Conservation (phyloP, 2,113 vertebrate species). For the Tragelaphus imberbis region DNA sequence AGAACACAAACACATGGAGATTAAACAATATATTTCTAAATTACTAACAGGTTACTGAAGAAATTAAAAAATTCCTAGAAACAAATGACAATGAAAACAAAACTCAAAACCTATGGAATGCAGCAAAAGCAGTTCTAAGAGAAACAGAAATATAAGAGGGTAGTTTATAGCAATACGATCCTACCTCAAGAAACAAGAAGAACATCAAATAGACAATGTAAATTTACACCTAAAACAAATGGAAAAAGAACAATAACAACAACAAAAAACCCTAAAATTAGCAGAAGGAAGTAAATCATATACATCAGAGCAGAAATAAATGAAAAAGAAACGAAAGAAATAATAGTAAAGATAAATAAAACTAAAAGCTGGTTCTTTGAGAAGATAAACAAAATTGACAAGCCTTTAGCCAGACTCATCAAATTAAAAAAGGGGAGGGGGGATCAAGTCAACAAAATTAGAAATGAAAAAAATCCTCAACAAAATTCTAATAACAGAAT, state of each 20-base stretch:
- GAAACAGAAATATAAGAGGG: background rate
- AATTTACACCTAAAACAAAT: background rate
- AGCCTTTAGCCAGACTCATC: background rate
- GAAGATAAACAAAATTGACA: background rate
- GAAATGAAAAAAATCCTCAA: background rate
- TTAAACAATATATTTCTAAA: background rate
- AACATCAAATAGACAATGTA: background rate
- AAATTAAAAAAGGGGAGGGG: fast-evolving
- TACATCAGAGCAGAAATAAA: background rate
- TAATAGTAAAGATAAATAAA: background rate
- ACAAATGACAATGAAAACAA: background rate
- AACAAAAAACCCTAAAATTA: background rate
- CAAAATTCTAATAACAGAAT: background rate
- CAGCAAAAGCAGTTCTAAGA: background rate
- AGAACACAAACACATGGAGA: background rate
- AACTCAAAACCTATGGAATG: background rate
- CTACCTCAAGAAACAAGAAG: background rate
- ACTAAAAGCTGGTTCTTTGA: background rate
- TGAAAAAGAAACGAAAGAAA: background rate
- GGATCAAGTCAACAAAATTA: background rate
- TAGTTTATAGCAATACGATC: background rate
- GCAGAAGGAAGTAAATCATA: background rate
- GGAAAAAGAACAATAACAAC: background rate
- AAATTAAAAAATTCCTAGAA: background rate
- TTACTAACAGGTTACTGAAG: background rate